A percentile compares a stretch with the other conserved stretches of the same genome.
Evolutionary conservation across 2,797 vertebrate species (phyloP).

Genomic region (Steatocranus sp.): DNA sequence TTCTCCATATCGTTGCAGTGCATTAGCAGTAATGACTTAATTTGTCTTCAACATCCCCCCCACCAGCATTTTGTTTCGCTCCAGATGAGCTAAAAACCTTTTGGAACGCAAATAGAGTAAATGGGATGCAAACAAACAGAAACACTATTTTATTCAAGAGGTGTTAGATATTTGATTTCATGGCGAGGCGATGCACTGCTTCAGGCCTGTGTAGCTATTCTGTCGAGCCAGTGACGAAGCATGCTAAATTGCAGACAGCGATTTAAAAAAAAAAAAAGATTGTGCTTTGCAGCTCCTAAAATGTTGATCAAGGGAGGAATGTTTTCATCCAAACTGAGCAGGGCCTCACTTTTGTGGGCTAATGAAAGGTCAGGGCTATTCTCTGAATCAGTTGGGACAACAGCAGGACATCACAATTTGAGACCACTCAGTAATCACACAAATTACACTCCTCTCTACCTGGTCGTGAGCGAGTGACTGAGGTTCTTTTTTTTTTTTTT

Average conservation of each 20-base stretch:
- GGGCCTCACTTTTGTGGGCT: not conserved
- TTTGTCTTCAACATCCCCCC: slow-evolving; percentile 67
- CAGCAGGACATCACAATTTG: slow-evolving; percentile 61
- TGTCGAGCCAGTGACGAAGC: not conserved
- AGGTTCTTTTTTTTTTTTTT: not conserved
- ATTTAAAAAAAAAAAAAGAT: not conserved
- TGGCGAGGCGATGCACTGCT: not conserved
- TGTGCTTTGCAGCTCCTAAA: not conserved
- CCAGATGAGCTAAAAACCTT: slow-evolving; percentile 55
- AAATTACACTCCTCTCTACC: slow-evolving; percentile 46
- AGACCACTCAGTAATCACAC: slow-evolving; percentile 69
- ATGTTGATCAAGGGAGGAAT: not conserved
- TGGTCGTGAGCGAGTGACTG: not conserved
- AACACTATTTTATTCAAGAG: not conserved
- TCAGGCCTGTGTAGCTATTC: not conserved
- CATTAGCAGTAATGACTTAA: slow-evolving; percentile 73
- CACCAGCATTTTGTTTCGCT: slow-evolving; percentile 45
- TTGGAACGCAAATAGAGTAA: slow-evolving; percentile 39
- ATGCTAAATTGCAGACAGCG: not conserved
- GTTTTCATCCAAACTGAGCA: slow-evolving; percentile 5
- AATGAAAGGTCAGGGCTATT: slow-evolving; percentile 40
- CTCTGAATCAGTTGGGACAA: slow-evolving; percentile 56
- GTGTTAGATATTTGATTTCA: not conserved
- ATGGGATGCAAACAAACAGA: slow-evolving; percentile 30
- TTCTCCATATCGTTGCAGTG: slow-evolving; percentile 57